phyloP scores from a whole-genome alignment of 2,113 vertebrate genomes.

The Vulpes vulpes region DNA sequence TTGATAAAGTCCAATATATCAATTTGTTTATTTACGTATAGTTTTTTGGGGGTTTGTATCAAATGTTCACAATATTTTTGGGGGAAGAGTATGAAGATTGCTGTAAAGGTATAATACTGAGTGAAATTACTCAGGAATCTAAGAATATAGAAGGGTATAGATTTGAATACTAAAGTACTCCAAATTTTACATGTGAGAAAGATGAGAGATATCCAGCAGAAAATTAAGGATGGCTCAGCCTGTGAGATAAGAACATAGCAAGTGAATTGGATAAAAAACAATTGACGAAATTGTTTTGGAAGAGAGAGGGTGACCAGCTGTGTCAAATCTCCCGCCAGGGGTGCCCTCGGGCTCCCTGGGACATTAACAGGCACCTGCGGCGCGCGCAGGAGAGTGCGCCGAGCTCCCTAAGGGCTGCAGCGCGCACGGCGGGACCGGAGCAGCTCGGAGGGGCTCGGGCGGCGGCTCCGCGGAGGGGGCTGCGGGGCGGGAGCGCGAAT shows the following conservation, averaged over 20 bases:
- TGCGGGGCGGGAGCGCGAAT: too few relatives aligned
- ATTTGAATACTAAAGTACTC: not conserved
- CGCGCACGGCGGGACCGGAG: too few relatives aligned
- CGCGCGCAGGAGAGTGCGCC: too few relatives aligned
- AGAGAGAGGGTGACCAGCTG: not conserved
- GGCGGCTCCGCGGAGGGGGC: too few relatives aligned
- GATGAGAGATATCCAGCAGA: not conserved
- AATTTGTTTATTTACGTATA: not conserved
- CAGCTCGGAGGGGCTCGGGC: too few relatives aligned
- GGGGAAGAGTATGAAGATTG: not conserved
- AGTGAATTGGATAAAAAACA: not conserved
- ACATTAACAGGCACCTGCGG: too few relatives aligned
- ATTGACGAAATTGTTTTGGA: not conserved
- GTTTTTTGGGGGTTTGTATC: not conserved
- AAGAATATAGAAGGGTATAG: not conserved
- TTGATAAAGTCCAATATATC: not conserved
- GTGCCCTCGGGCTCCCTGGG: too few relatives aligned
- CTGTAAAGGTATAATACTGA: not conserved
- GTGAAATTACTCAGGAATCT: not conserved
- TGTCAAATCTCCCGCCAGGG: not conserved
- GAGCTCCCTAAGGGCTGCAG: too few relatives aligned
- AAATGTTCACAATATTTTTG: not conserved
- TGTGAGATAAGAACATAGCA: not conserved
- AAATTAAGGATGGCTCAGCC: not conserved
- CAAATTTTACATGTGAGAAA: not conserved